phyloP scores from a whole-genome alignment of 2,888 invertebrate genomes.

The Nemotelus nigrinus region DNA sequence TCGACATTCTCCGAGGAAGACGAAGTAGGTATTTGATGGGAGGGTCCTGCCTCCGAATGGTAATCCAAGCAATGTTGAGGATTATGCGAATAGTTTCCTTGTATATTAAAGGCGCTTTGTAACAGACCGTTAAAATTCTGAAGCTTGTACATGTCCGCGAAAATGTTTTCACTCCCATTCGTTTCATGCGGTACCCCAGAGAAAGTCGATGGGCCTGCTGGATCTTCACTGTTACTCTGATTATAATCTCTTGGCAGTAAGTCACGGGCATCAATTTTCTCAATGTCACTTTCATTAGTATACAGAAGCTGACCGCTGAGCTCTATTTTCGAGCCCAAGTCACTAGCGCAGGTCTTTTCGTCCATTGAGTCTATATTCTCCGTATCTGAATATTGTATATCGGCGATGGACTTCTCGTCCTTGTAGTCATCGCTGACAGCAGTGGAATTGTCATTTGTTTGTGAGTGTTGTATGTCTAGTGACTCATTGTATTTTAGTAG shows the following conservation, averaged over 20 bases:
- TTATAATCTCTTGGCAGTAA: constrained; percentile 44
- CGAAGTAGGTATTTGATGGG: constrained; percentile 43
- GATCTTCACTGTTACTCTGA: constrained; percentile 15
- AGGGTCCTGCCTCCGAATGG: neutral
- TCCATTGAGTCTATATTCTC: constrained; percentile 34
- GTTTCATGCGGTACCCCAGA: neutral
- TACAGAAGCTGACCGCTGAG: constrained; percentile 45
- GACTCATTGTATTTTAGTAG: constrained; percentile 28
- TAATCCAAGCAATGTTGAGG: neutral
- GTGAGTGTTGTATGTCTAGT: neutral
- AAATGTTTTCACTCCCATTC: constrained; percentile 31
- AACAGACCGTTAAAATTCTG: constrained; percentile 51
- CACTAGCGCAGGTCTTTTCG: constrained; percentile 43
- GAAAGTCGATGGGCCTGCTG: neutral
- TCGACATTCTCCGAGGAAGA: constrained; percentile 50
- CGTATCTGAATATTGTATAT: constrained; percentile 35
- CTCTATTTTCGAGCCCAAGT: constrained; percentile 47
- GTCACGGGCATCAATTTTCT: constrained; percentile 36
- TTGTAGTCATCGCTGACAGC: constrained; percentile 29
- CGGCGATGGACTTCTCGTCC: neutral
- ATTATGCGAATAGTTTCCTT: constrained; percentile 33
- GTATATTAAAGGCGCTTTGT: constrained; percentile 50
- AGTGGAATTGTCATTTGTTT: constrained; percentile 19
- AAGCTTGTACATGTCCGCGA: constrained; percentile 46
- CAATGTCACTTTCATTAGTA: constrained; percentile 40